These are phyloP conservation scores for Gallinago media DNA, from an alignment of 2,113 vertebrate species.

Conservation along the genomic window DNA sequence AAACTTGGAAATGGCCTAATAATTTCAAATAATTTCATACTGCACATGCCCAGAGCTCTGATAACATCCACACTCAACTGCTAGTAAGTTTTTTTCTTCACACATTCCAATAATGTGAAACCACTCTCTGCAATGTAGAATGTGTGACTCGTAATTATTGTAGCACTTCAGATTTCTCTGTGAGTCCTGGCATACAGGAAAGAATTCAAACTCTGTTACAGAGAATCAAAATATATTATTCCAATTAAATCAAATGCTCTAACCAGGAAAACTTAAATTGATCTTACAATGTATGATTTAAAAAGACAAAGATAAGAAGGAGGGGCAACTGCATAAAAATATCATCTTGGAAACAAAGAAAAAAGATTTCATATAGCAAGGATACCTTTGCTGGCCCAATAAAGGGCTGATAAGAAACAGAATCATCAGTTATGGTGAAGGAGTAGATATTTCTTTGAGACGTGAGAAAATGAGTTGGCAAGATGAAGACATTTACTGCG, in stretches of 20 bases:
- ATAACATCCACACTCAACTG: slow-evolving; percentile 31
- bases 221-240: slow-evolving; percentile 24
- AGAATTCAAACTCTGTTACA: neutral
- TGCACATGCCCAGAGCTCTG: neutral
- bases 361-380: neutral
- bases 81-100: neutral
- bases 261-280: slow-evolving; percentile 15
- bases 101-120: neutral
- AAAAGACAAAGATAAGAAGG: neutral
- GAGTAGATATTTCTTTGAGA: neutral
- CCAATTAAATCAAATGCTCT: neutral
- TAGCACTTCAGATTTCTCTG: neutral
- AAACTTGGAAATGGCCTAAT: slow-evolving; percentile 33
- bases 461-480: neutral
- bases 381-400: neutral
- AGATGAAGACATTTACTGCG: neutral
- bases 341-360: neutral
- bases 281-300: neutral
- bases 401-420: neutral
- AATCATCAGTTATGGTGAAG: neutral
- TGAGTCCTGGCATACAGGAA: neutral
- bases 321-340: neutral
- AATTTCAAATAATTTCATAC: slow-evolving; percentile 39
- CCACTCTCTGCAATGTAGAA: neutral
- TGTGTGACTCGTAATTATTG: neutral